Evolutionary conservation across 2,888 invertebrate species (phyloP).

Genomic region (Cyclophora albipunctata): DNA sequence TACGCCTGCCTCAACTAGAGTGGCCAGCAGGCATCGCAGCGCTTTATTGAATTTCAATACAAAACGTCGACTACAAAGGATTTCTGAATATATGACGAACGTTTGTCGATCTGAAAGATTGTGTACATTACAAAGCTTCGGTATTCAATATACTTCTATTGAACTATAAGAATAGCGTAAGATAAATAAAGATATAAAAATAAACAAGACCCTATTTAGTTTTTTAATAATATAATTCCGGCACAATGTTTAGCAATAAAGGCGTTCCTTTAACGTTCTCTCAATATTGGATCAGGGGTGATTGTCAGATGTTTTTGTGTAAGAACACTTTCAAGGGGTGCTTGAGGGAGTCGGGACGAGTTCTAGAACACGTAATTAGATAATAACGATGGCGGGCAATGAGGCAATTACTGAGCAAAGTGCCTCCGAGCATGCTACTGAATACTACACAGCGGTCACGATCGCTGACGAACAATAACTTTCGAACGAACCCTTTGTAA

Average conservation of each 20-base stretch:
- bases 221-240: background rate
- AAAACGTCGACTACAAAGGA: slow-evolving; percentile 23
- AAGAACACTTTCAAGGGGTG: slow-evolving; percentile 9
- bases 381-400: slow-evolving; percentile 35
- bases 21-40: slow-evolving; percentile 17
- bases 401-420: slow-evolving; percentile 34
- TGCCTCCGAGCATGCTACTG: slow-evolving; percentile 15
- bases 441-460: slow-evolving; percentile 13
- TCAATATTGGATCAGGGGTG: slow-evolving; percentile 11
- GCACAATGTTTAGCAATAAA: background rate
- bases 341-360: slow-evolving; percentile 17
- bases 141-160: background rate
- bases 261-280: slow-evolving; percentile 2
- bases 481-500: slow-evolving; percentile 28
- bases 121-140: too few relatives aligned
- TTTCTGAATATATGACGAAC: slow-evolving; percentile 1
- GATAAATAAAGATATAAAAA: too few relatives aligned
- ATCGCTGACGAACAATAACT: slow-evolving; percentile 37
- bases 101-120: background rate
- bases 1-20: slow-evolving; percentile 13
- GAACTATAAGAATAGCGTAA: too few relatives aligned
- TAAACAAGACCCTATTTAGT: too few relatives aligned
- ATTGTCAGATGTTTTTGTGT: slow-evolving; percentile 13
- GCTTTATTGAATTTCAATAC: slow-evolving; percentile 42
- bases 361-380: slow-evolving; percentile 32